Evolutionary conservation across 2,797 vertebrate species (phyloP), one percentile per base, ranked within the genome.

Genomic region (Danio aesculapii): DNA sequence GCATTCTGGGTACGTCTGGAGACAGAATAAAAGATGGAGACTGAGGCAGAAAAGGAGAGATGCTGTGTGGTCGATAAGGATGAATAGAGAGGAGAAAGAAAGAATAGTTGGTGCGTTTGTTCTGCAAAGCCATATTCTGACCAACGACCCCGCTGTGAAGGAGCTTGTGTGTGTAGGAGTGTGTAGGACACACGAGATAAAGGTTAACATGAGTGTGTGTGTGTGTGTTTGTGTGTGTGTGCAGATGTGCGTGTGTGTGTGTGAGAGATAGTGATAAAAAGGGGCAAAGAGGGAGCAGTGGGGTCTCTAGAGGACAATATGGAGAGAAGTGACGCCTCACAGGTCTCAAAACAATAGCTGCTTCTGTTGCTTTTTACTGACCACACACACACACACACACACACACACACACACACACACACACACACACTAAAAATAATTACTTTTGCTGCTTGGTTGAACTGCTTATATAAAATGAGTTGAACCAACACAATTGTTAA

Each of bases 261-360:
- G 58, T 17, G 49, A n/a, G 17, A 30, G 53, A 76, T 59, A 68
- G 19, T 10, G 74, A 63, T 44, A 16, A 41, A 81, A 53, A 84
- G 73, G 58, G 67, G 53, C 57, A 76, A 43, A 62, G 44, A 53
- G 13, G 57, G 30, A 52, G n/a, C 44, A 50, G 9, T 52, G 17
- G 69, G 57, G 46, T 77, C 82, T 71, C 83, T 77, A 73, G 80
- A 81, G 77, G 50, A 50, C 73, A 64, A 82, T 77, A 21, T 11
- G 70, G 62, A 64, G 19, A 77, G 68, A 84, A 76, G 71, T 66
- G 83, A 74, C 58, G 77, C 70, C 30, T 71, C 55, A 43, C 57
- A 79, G 67, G 57, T 73, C 68, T 80, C 67, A 62, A 69, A 72
- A 82, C 70, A 81, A 82, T 84, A 70, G 77, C 43, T 71, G 58